Evolutionary conservation across 2,797 vertebrate genomes (phyloP).

Genomic region (Anas bahamensis): DNA sequence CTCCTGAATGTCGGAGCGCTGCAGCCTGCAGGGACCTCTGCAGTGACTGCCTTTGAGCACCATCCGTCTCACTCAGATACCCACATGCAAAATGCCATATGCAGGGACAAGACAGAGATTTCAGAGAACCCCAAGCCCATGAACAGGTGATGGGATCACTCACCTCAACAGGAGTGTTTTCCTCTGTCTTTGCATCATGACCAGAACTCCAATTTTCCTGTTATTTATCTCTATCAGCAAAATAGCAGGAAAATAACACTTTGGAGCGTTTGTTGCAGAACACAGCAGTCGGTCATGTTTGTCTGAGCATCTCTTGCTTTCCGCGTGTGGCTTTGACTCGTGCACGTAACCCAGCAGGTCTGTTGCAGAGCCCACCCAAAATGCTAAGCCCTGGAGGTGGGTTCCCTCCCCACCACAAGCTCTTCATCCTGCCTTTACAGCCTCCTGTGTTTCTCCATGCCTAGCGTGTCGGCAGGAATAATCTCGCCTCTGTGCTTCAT

Average conservation of each 20-base stretch:
- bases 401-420: neutral
- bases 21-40: rapidly evolving
- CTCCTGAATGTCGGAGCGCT: neutral
- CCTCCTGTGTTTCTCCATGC: neutral
- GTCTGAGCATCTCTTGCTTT: neutral
- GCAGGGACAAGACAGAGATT: rapidly evolving
- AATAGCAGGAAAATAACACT: rapidly evolving
- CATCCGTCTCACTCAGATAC: rapidly evolving
- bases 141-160: neutral
- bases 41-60: neutral
- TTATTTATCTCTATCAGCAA: neutral
- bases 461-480: neutral
- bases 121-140: neutral
- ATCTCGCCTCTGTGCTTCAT: neutral
- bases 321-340: rapidly evolving
- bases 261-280: neutral
- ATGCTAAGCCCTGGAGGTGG: neutral
- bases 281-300: rapidly evolving
- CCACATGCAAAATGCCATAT: neutral
- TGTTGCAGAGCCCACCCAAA: neutral
- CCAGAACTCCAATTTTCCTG: neutral
- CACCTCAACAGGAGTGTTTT: neutral
- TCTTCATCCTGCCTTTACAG: neutral
- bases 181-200: rapidly evolving
- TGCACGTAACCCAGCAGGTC: neutral